phyloP scores from a whole-genome alignment of 2,113 vertebrate species.

The Sturnus vulgaris region DNA sequence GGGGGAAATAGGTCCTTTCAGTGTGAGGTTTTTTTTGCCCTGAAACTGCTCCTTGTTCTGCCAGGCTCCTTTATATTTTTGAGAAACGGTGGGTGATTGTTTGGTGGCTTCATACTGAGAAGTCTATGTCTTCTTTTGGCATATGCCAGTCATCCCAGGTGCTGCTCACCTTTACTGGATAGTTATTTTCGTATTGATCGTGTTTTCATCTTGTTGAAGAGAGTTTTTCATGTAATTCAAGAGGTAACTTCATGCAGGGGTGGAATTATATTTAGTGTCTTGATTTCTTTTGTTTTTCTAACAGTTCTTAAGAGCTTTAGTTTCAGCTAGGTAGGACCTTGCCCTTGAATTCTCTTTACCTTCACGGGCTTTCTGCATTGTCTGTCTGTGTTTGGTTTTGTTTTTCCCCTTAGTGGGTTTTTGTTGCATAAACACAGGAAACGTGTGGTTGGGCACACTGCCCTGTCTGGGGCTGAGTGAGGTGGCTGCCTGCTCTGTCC shows the following conservation, averaged over 20 bases:
- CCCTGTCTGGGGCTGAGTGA: not conserved
- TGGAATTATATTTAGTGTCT: not conserved
- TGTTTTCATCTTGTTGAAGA: not conserved
- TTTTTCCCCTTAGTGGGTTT: not conserved
- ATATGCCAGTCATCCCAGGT: not conserved
- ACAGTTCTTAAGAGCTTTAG: not conserved
- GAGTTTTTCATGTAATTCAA: not conserved
- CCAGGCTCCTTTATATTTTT: not conserved
- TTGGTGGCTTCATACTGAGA: not conserved
- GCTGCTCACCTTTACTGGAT: not conserved
- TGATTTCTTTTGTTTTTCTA: not conserved
- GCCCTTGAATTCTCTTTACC: not conserved
- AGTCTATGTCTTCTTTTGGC: fast-evolving
- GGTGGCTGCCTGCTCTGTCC: not conserved
- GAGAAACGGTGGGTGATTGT: not conserved
- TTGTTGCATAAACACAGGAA: not conserved
- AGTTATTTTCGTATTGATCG: not conserved
- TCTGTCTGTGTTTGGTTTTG: not conserved
- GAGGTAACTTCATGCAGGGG: not conserved
- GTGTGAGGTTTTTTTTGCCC: fast-evolving
- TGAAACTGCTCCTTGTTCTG: not conserved
- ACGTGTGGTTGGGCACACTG: fast-evolving
- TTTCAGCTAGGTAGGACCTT: not conserved
- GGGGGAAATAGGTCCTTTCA: not conserved
- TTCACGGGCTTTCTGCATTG: not conserved